Percentiles rank a stretch among this genome's conserved stretches.
phyloP scores from a whole-genome alignment of 2,888 invertebrate species.

The Anthoptus insignis region DNA sequence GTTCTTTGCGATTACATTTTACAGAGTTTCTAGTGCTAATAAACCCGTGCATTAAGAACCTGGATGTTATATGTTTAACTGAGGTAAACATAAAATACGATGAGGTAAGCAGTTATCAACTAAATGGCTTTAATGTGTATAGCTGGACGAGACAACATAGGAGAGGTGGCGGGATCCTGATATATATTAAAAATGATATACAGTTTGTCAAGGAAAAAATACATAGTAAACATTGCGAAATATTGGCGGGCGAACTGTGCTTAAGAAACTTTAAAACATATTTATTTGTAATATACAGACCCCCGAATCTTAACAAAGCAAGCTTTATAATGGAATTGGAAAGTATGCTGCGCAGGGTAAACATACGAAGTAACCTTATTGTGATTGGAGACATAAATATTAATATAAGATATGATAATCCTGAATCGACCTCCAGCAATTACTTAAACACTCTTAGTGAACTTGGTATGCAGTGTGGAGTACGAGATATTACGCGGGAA shows the following conservation, averaged over 20 bases:
- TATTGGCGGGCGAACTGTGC: background rate
- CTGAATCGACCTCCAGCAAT: background rate
- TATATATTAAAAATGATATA: background rate
- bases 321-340: conserved; percentile 3
- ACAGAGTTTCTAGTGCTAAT: background rate
- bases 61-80: background rate
- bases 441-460: background rate
- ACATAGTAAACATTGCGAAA: background rate
- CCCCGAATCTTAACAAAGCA: background rate
- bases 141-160: background rate
- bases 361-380: background rate
- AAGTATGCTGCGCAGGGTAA: background rate
- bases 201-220: background rate
- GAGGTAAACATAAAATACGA: background rate
- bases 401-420: background rate
- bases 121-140: background rate
- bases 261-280: background rate
- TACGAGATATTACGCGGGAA: conserved; percentile 7
- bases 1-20: conserved; percentile 15
- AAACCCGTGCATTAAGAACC: background rate
- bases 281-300: conserved; percentile 11
- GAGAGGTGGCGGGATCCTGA: background rate
- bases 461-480: conserved; percentile 3
- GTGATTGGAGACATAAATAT: conserved; percentile 17
- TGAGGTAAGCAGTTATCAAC: background rate